Base-by-base conservation (phyloP, 2,113 vertebrate genomes). In the Capreolus pygargus region DNA sequence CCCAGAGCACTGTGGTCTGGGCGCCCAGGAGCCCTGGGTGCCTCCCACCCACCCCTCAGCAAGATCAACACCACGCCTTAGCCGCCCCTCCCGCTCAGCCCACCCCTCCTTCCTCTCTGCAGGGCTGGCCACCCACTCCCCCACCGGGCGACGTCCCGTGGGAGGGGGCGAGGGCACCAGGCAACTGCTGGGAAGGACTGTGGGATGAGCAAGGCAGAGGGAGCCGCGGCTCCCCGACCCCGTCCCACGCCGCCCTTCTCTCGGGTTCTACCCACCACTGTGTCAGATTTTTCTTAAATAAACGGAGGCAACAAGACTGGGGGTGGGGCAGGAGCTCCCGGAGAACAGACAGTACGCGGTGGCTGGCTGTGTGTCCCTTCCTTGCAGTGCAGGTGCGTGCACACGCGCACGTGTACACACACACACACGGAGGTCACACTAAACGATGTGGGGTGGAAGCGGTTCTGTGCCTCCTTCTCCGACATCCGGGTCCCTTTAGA, bases 221-320 rank as follows among this genome's bases (percentile, higher is more conserved):
- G 58, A 93, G 64, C 82, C 0, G 96, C 43, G 0, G 74, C 81
- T 57, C 91, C 89, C 28, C 15, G 27, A 23, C 88, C 83, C 67
- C 96, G 79, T 52, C 87, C 57, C 91, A 13, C 78, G 39, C 96
- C 91, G 89, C 92, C 97, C 90, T 91, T 86, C 93, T 97, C 93
- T 94, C 0, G 95, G 97, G 93, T 95, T 96, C 83, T 98, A 96
- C 98, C 98, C 98, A 97, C 98, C 99, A 98, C 98, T 99, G 98
- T 98, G 98, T 98, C 79, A 14, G 91, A 98, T 10, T 97, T 94
- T 98, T 98, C 87, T 98, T 98, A 98, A 98, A 99, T 98, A 99
- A 91, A 98, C 27, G 67, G 88, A 98, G 97, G 96, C 86, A 6
- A 86, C 90, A 92, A 94, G 96, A 89, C 70, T 60, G 4, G 64